These are phyloP conservation scores for Urocyon cinereoargenteus DNA, from an alignment of 2,797 vertebrate species.

Conservation along the genomic window DNA sequence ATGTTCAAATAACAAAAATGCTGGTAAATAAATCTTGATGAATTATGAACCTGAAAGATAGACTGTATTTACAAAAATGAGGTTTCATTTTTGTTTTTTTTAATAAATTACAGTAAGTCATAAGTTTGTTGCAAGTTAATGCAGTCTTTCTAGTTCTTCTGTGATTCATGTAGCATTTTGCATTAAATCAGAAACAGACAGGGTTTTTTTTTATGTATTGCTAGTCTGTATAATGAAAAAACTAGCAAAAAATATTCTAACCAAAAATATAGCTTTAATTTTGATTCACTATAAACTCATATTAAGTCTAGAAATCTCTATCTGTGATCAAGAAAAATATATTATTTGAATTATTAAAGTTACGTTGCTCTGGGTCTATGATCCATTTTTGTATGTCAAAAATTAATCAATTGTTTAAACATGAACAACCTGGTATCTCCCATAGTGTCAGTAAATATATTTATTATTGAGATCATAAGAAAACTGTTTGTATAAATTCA, in stretches of 20 bases:
- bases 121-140: slow-evolving; percentile 20
- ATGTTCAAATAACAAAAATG: slow-evolving; percentile 54
- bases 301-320: slow-evolving; percentile 71
- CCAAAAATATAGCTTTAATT: slow-evolving; percentile 75
- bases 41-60: slow-evolving; percentile 58
- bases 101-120: slow-evolving; percentile 66
- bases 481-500: slow-evolving; percentile 77
- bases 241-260: slow-evolving; percentile 61
- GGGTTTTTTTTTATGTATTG: neutral
- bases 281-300: slow-evolving; percentile 62
- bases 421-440: slow-evolving; percentile 73
- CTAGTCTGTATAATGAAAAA: slow-evolving; percentile 70
- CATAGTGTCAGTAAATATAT: slow-evolving; percentile 72
- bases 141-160: slow-evolving; percentile 7
- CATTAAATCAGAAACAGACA: slow-evolving; percentile 56
- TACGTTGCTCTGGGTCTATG: slow-evolving; percentile 53
- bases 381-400: slow-evolving; percentile 66
- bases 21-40: slow-evolving; percentile 54
- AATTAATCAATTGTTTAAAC: slow-evolving; percentile 73
- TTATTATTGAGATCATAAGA: slow-evolving; percentile 73
- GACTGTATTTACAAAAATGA: slow-evolving; percentile 18
- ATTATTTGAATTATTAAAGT: slow-evolving; percentile 81
- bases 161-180: slow-evolving; percentile 65
- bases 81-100: slow-evolving; percentile 49
- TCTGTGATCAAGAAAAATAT: slow-evolving; percentile 55